Percentiles rank a stretch among this genome's conserved stretches.
Evolutionary conservation across 2,888 invertebrate species (phyloP).

Genomic region (Ommatoiulus sabulosus): DNA sequence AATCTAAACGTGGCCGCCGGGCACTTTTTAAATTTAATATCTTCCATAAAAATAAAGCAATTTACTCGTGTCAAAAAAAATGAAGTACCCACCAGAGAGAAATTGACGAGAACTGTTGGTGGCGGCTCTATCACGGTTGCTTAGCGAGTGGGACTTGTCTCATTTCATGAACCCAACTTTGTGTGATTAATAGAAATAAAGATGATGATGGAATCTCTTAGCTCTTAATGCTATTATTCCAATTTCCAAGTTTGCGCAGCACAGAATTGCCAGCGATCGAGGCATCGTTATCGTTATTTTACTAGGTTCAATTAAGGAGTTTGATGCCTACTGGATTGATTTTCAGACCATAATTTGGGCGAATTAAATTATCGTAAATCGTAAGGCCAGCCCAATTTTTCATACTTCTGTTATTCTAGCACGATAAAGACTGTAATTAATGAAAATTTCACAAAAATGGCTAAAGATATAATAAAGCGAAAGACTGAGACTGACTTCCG

Average conservation of each 20-base stretch:
- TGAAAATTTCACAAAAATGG: no score
- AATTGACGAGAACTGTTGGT: constrained; percentile 17
- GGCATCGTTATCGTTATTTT: not conserved
- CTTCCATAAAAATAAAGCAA: constrained; percentile 43
- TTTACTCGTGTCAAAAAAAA: constrained; percentile 37
- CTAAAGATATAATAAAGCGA: no score
- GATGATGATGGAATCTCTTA: constrained; percentile 35
- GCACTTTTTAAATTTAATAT: constrained; percentile 43
- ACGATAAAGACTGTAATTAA: no score
- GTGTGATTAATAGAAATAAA: constrained; percentile 38
- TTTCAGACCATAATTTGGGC: not conserved
- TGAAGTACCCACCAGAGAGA: constrained; percentile 39
- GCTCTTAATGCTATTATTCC: not conserved
- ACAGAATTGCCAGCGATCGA: not conserved
- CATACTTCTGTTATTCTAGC: not conserved
- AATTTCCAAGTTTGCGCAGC: not conserved
- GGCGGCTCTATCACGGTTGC: constrained; percentile 1
- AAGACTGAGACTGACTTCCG: no score
- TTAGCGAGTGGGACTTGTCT: constrained; percentile 7
- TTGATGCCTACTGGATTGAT: not conserved
- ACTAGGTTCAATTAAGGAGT: not conserved
- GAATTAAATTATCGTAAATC: not conserved
- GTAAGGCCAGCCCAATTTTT: not conserved
- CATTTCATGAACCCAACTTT: constrained; percentile 40
- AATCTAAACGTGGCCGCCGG: constrained; percentile 36